phyloP scores from a whole-genome alignment of 2,113 vertebrate genomes.

The Oenanthe melanoleuca region DNA sequence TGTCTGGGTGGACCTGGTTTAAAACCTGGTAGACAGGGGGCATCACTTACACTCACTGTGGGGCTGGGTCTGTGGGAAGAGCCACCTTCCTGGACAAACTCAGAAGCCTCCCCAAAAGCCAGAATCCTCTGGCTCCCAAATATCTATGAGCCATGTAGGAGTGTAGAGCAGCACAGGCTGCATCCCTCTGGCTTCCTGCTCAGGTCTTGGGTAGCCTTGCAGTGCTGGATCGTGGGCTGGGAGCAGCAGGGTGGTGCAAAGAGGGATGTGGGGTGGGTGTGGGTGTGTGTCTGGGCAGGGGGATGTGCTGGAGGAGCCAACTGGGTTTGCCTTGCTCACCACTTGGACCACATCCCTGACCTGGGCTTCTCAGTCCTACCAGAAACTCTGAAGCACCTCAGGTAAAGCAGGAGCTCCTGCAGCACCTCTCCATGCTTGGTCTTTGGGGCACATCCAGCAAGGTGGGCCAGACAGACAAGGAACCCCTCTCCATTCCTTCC shows the following conservation, averaged over 20 bases:
- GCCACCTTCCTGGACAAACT: fast-evolving
- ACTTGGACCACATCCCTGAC: neutral
- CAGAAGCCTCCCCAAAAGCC: neutral
- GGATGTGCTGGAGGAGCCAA: neutral
- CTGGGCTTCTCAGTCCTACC: neutral
- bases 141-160: neutral
- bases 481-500: fast-evolving
- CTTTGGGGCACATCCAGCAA: neutral
- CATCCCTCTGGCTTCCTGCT: neutral
- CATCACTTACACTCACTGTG: fast-evolving
- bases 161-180: neutral
- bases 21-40: neutral
- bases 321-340: neutral
- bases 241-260: neutral
- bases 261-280: fast-evolving
- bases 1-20: neutral
- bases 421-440: neutral
- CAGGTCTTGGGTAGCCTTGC: fast-evolving
- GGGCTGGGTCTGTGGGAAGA: neutral
- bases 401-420: neutral
- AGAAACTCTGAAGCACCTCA: neutral
- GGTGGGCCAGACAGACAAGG: neutral
- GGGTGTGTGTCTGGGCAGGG: neutral
- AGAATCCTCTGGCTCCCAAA: neutral
- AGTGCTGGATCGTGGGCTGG: fast-evolving